Base-by-base conservation (phyloP, 1,140 invertebrate genomes). In the Tetranychus cinnabarinus region DNA sequence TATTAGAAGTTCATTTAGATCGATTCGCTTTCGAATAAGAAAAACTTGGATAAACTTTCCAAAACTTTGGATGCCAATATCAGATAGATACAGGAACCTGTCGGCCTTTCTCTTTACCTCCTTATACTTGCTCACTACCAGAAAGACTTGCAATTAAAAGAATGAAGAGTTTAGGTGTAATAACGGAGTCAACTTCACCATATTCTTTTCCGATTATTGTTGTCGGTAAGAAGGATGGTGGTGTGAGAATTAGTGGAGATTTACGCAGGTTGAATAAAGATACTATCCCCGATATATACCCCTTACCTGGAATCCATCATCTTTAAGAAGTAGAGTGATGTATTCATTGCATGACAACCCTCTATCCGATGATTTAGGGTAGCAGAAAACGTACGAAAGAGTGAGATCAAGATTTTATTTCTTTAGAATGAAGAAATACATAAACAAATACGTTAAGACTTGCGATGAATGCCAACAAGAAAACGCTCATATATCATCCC, bases 351-450 rank as follows among this genome's bases (percentile, higher is more conserved):
- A 68, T 60, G 64, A 65, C 33, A 63, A 62, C 10, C 62, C 63
- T 31, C 7, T 46, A 8, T 56, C 55, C 7, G 62, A 54, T 23
- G 66, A 69, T 59, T 58, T 68, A 3, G 66, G 66, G 12, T 46
- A 59, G 12, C 54, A 50, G 23, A n/a, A 68, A 61, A 67, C 65
- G 15, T 65, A 57, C 7, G 47, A 45, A 13, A 56, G 46, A 39
- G 59, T 69, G n/a, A 55, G 50, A 12, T 23, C n/a, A 12, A 45
- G 67, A 39, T 69, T 58, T 63, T 66, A 56, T 59, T 69, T 67
- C 65, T 59, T 55, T 0, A 56, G 48, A 12, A 59, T 68, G 54
- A 50, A 48, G 8, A 46, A 37, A 46, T 54, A 64, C 36, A 56
- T 67, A 1, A 48, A 45, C 3, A 12, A 54, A 3, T 68, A 64